Percentiles rank a stretch among this genome's conserved stretches.
These are phyloP conservation scores for Drosophila tani DNA, from an alignment of 1,140 invertebrate species.

Conservation along the genomic window DNA sequence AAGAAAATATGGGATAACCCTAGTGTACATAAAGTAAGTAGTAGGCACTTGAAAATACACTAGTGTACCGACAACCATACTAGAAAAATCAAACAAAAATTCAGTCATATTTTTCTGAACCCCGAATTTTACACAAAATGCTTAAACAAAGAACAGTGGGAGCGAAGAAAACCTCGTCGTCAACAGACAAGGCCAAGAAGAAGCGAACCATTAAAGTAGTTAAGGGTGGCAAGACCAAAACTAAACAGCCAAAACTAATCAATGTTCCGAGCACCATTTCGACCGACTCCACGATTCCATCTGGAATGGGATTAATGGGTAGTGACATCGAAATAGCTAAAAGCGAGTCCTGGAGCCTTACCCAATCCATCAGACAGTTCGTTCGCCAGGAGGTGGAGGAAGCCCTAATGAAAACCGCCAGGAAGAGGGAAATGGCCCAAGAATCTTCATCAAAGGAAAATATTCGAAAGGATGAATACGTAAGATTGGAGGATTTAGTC, in stretches of 20 bases:
- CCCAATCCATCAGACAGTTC: slow-evolving; percentile 7
- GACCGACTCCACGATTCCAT: not conserved
- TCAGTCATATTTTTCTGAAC: not conserved
- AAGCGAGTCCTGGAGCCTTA: slow-evolving; percentile 4
- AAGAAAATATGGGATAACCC: no score
- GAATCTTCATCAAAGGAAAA: not conserved
- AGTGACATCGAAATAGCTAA: not conserved
- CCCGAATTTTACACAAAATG: slow-evolving; percentile 1
- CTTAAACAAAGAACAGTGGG: not conserved
- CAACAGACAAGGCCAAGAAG: not conserved
- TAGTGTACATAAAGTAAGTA: not conserved
- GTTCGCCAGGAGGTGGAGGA: slow-evolving; percentile 12
- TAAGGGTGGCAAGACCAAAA: slow-evolving; percentile 3
- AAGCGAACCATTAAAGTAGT: slow-evolving; percentile 2
- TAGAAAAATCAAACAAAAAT: not conserved
- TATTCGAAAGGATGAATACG: not conserved
- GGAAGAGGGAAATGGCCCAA: not conserved
- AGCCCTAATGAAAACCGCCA: slow-evolving; percentile 1
- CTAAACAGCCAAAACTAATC: not conserved
- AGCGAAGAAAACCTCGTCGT: not conserved
- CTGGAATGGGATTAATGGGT: no score
- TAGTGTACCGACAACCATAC: not conserved
- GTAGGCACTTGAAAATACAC: not conserved
- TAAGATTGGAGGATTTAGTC: slow-evolving; percentile 4
- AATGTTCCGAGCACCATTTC: not conserved